Evolutionary conservation across 1,140 invertebrate genomes (phyloP), one percentile per base, ranked within the genome.

Genomic region (Tachypleus tridentatus): DNA sequence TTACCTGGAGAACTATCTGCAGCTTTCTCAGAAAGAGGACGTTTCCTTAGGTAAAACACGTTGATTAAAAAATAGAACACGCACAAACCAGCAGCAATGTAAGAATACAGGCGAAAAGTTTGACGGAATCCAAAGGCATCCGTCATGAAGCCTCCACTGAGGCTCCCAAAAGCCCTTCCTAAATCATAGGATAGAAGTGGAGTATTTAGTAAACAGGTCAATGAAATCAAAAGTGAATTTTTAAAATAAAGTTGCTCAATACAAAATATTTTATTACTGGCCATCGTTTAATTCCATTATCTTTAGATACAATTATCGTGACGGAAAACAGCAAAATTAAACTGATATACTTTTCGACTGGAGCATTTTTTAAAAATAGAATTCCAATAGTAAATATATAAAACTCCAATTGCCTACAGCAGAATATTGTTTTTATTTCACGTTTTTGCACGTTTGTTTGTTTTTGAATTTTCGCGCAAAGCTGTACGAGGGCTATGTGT

Each of bases 91-190:
- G 52, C 74, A 4, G 82, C 82, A 3, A 81, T 76, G 0, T 76
- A 78, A 0, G 86, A 77, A 70, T 88, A 88, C 66, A 87, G 82
- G 72, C 82, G 84, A 73, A 87, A 89, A 0, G 87, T 88, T 0
- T 80, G 77, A 57, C 87, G 78, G 4, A 86, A 85, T 7, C 87
- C 87, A 67, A 87, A 81, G 9, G 77, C 79, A 72, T 87, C 86
- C 78, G 88, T 88, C 9, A 88, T 71, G 71, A 85, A 87, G 4
- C 87, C 88, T 4, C 87, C 88, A 51, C 86, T 80, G 11, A 89
- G 76, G 74, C 86, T 87, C 56, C 88, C 88, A 8, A 84, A 78
- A n/a, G 87, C 87, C 74, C 87, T 86, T 52, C 87, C 87, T 88
- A 73, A 53, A 80, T 74, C 66, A 51, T 10, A 7, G 10, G 7